phyloP scores from a whole-genome alignment of 1,140 invertebrate species.

The Lepidotrigona ventralis region DNA sequence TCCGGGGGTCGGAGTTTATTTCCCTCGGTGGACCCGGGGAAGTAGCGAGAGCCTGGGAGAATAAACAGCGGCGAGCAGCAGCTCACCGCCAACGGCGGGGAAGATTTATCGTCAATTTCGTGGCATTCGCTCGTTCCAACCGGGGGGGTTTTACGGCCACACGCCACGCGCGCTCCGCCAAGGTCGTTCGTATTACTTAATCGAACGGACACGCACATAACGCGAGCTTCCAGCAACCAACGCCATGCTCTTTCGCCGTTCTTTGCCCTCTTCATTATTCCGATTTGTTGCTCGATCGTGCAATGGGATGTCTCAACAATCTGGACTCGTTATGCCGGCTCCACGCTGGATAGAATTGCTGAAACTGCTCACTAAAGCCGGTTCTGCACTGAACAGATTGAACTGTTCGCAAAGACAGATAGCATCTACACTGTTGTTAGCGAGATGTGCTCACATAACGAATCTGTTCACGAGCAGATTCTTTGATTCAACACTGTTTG shows the following conservation, averaged over 20 bases:
- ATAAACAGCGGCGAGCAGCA: constrained; percentile 34
- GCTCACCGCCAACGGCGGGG: neutral
- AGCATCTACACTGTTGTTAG: too few relatives aligned
- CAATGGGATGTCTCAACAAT: neutral
- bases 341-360: too few relatives aligned
- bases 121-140: constrained; percentile 21
- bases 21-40: constrained; percentile 21
- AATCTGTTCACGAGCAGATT: too few relatives aligned
- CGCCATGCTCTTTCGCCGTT: neutral
- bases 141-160: constrained; percentile 24
- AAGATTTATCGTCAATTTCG: constrained; percentile 50
- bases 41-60: neutral
- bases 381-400: too few relatives aligned
- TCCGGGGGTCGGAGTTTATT: constrained; percentile 23
- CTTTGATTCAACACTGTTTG: too few relatives aligned
- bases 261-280: constrained; percentile 13
- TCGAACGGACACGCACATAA: constrained; percentile 39
- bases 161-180: constrained; percentile 28
- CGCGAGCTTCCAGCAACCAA: neutral
- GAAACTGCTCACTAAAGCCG: too few relatives aligned
- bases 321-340: neutral
- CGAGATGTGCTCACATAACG: too few relatives aligned
- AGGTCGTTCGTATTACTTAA: constrained; percentile 49
- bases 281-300: constrained; percentile 30
- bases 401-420: too few relatives aligned